Base-by-base conservation (phyloP, 2,888 invertebrate species). In the Papilio protenor region DNA sequence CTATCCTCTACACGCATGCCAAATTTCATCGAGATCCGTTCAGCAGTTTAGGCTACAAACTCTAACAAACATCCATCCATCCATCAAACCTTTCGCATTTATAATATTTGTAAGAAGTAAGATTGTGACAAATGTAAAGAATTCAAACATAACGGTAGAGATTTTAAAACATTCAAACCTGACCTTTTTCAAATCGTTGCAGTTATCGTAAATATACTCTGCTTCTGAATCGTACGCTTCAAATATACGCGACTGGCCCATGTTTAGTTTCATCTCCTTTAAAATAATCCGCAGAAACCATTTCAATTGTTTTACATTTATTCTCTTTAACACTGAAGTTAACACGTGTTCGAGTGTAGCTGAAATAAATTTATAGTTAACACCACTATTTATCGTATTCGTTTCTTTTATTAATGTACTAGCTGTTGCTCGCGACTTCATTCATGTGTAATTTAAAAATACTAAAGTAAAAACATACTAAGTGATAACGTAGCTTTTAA, bases 251-350 rank as follows among this genome's bases (percentile, higher is more conserved):
- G 96, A 96, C 77, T 96, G 95, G 12, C 97, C 96, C 80, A 99
- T 92, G 0, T 97, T 96, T 4, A 99, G 90, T 86, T 96, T 97
- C 88, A 99, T 93, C 78, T 97, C 97, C 90, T 99, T 99, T 18
- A 99, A 92, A 72, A 99, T 96, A 75, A 99, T 96, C 76, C 98
- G 95, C 10, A 98, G 96, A 27, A 99, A 95, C 99, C 99, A 99
- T 92, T 98, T 98, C 81, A 98, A 96, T 88, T 99, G 98, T 18
- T 95, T 87, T 0, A 97, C 96, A 11, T 96, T 96, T 82, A 97
- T 95, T 81, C 95, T 95, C 80, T 96, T 95, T 49, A 98, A 92
- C 71, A 98, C 95, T 73, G 95, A 92, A 77, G 96, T 94, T 78
- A 99, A 95, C 78, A 96, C 95, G 47, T 96, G 95, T 73, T 94